These are phyloP conservation scores for Hyperoplus lanceolatus DNA, from an alignment of 2,797 vertebrate genomes.

Conservation along the genomic window DNA sequence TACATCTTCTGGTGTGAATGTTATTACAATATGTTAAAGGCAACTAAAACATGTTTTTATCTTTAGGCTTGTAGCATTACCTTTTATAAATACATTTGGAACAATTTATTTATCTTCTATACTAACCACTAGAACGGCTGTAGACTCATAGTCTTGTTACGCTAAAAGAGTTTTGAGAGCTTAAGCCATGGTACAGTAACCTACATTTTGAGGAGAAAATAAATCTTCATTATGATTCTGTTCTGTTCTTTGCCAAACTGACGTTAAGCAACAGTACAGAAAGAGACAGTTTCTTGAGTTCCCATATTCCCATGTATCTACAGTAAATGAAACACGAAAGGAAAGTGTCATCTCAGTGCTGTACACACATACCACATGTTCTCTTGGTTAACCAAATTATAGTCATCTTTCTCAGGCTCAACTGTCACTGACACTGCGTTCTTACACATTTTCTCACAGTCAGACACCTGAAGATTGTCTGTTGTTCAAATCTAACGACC, in stretches of 20 bases:
- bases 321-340: constrained; percentile 3
- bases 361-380: constrained; percentile 5
- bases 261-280: not conserved
- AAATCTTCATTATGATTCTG: not conserved
- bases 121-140: not conserved
- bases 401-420: constrained; percentile 16
- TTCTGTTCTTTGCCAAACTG: not conserved
- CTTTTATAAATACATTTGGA: not conserved
- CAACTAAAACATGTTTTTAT: too few species aligned
- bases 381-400: constrained; percentile 1
- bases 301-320: not conserved
- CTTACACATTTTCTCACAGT: not conserved
- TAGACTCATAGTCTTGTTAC: not conserved
- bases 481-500: not conserved
- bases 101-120: too few species aligned
- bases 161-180: not conserved
- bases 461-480: constrained; percentile 10
- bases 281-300: not conserved
- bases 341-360: not conserved
- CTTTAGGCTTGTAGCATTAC: not conserved
- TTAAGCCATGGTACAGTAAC: not conserved
- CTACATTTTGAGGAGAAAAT: not conserved
- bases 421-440: constrained; percentile 21
- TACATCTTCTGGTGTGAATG: not conserved
- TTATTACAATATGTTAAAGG: not conserved